A percentile compares a stretch with the other conserved stretches of the same genome.
phyloP scores from a whole-genome alignment of 2,888 invertebrate genomes.

The Ramazzottius varieornatus region DNA sequence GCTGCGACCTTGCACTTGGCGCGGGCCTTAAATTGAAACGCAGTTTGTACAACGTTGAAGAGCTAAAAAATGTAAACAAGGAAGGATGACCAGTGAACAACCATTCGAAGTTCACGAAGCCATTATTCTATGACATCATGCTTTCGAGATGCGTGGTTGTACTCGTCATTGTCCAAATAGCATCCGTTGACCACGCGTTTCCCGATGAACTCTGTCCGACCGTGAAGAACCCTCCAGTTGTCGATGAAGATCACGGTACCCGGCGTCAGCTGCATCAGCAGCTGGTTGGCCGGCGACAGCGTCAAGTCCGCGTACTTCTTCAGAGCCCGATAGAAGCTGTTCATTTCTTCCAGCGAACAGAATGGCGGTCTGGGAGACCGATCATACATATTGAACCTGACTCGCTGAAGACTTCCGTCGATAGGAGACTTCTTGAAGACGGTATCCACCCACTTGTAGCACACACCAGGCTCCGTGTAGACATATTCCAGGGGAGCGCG shows the following conservation, averaged over 20 bases:
- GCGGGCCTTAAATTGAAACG: no score
- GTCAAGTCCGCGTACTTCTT: constrained; percentile 12
- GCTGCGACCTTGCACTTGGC: no score
- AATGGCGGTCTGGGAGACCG: constrained; percentile 35
- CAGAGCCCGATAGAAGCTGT: constrained; percentile 31
- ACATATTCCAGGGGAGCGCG: constrained; percentile 34
- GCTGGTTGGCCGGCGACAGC: constrained; percentile 21
- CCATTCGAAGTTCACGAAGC: no score
- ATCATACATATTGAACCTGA: constrained; percentile 43
- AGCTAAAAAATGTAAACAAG: no score
- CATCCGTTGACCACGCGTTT: constrained; percentile 38
- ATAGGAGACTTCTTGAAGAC: constrained; percentile 32
- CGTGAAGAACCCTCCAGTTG: constrained; percentile 51
- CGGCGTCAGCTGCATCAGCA: constrained; percentile 26
- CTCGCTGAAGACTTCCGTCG: constrained; percentile 30
- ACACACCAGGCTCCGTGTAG: constrained; percentile 33
- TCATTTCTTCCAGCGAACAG: constrained; percentile 27
- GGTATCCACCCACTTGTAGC: constrained; percentile 32
- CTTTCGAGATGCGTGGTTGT: neutral
- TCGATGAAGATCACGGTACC: constrained; percentile 45
- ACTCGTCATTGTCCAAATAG: constrained; percentile 44
- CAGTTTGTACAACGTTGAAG: no score
- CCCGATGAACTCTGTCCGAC: constrained; percentile 40
- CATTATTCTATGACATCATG: neutral
- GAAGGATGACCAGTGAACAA: no score